Evolutionary conservation across 2,888 invertebrate species (phyloP), one percentile per base, ranked within the genome.

Genomic region (Digitonthophagus gazella): DNA sequence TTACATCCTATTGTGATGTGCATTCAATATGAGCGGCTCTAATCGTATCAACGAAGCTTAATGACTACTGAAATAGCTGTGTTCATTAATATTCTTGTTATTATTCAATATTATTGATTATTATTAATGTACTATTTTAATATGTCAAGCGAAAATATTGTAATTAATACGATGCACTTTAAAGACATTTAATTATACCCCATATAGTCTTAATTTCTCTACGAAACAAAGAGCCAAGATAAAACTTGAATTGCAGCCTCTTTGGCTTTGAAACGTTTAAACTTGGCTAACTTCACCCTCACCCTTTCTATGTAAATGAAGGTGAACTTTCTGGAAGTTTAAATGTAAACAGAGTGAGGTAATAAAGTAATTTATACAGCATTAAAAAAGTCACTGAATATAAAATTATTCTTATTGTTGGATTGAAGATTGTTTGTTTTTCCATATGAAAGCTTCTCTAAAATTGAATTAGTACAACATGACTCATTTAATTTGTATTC

Each of bases 361-460:
- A 44, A 44, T 44, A 11, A 44, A 44, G 2, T 2, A 44, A 44
- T 44, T 44, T 44, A 1, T 6, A 2, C 28, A 6, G 11, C 11
- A 11, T 44, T 44, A 1, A 8, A 2, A 44, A 44, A 44, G 28
- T 8, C 6, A 57, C 6, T 2, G 14, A 57, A 15, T 57, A 15
- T 15, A 8, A 8, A 8, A 8, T 44, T 44, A 8, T 44, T 8
- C 8, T 44, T 44, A 44, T 44, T 44, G 44, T 15, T 22, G 28
- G 15, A 57, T 66, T 66, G 57, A 58, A 19, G 16, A 58, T 1
- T 15, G 5, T 22, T 22, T 28, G 58, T 44, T 58, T 58, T 11
- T 65, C 2, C 5, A 19, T 16, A 5, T 58, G 15, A 15, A 19
- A n/a, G 14, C 1, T 58, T 58, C 19, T 57, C 16, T 57, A 2